Evolutionary conservation across 2,797 vertebrate species (phyloP).

Genomic region (Mus spretus): DNA sequence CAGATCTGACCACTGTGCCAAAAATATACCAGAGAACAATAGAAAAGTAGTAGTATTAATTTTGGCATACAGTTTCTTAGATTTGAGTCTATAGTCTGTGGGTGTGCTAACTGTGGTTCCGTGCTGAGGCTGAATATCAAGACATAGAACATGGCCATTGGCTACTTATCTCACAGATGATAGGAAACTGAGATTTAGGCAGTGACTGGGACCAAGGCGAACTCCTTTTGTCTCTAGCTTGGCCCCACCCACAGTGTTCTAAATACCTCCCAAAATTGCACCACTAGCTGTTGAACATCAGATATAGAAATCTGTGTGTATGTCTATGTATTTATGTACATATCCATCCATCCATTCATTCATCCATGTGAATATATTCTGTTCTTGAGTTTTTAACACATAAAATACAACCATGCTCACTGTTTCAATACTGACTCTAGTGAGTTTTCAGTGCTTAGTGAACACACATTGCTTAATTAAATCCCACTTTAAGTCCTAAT

Average conservation of each 20-base stretch:
- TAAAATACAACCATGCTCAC: not conserved
- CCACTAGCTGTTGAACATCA: not conserved
- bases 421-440: not conserved
- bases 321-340: not conserved
- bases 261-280: not conserved
- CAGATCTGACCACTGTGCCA: not conserved
- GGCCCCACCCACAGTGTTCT: not conserved
- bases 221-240: not conserved
- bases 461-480: not conserved
- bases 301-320: not conserved
- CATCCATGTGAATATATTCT: not conserved
- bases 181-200: not conserved
- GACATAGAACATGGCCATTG: not conserved
- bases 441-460: not conserved
- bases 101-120: not conserved
- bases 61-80: not conserved
- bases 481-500: not conserved
- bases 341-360: not conserved
- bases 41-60: not conserved
- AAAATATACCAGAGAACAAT: not conserved
- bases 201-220: not conserved
- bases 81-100: not conserved
- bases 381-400: not conserved
- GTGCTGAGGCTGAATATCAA: not conserved
- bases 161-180: not conserved